phyloP scores from a whole-genome alignment of 1,140 invertebrate genomes.

The Pogonomyrmex californicus region DNA sequence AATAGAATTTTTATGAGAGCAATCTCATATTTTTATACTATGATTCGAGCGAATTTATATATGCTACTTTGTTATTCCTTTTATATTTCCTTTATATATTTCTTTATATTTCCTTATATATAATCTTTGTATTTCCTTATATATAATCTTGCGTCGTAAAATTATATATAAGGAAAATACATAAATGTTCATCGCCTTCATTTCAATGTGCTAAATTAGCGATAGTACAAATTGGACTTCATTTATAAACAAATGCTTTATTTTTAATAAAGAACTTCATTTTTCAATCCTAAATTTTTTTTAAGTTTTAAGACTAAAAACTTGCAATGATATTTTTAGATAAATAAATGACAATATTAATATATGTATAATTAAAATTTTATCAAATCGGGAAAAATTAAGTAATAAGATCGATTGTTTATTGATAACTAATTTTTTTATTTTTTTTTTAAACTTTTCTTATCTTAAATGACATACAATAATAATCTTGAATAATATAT shows the following conservation, averaged over 20 bases:
- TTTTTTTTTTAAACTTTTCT: conserved; percentile 7
- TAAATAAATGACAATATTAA: too few species aligned
- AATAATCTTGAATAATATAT: background rate
- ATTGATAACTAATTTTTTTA: background rate
- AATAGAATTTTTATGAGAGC: background rate
- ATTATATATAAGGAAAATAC: background rate
- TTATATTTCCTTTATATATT: background rate
- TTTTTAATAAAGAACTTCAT: conserved; percentile 37
- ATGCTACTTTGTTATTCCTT: conserved; percentile 20
- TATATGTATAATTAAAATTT: too few species aligned
- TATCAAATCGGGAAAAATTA: too few species aligned
- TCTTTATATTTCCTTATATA: background rate
- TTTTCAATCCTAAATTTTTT: background rate
- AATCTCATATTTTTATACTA: conserved; percentile 43
- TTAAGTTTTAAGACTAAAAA: background rate
- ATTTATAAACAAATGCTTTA: conserved; percentile 51
- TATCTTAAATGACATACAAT: background rate
- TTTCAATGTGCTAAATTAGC: background rate
- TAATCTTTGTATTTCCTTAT: background rate
- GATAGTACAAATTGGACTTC: conserved; percentile 30
- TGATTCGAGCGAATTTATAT: conserved; percentile 33
- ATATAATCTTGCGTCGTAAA: background rate
- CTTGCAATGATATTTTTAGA: background rate
- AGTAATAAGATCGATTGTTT: too few species aligned
- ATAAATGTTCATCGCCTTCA: conserved; percentile 17